phyloP scores from a whole-genome alignment of 2,113 vertebrate genomes.

The Elephas maximus region DNA sequence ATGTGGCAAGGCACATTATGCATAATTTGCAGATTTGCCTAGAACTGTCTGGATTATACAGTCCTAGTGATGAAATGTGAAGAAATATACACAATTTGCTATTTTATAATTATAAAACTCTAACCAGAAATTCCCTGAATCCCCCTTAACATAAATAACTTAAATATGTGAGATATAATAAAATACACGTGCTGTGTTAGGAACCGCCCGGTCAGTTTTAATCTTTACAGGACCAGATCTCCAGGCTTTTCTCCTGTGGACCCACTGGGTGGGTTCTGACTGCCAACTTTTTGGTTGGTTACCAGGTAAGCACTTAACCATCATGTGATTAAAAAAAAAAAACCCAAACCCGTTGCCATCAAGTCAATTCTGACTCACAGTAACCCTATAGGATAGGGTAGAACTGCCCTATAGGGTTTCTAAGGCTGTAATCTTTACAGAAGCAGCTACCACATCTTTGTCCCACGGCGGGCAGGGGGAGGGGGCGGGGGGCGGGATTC shows the following conservation, averaged over 20 bases:
- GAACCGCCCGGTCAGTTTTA: not conserved
- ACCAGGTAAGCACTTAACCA: not conserved
- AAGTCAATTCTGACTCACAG: not conserved
- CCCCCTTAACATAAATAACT: slow-evolving; percentile 50
- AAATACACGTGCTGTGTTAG: not conserved
- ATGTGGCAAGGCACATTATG: slow-evolving; percentile 58
- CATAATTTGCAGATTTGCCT: slow-evolving; percentile 55
- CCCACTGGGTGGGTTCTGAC: not conserved
- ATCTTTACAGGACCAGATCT: not conserved
- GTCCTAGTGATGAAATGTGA: slow-evolving; percentile 40
- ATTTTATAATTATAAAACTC: slow-evolving; percentile 46
- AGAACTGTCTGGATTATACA: slow-evolving; percentile 38
- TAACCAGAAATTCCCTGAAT: slow-evolving; percentile 18
- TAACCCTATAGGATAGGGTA: not conserved
- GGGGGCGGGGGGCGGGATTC: not conserved
- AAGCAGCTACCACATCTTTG: not conserved
- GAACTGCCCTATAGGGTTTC: not conserved
- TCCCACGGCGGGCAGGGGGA: not conserved
- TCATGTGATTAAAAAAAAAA: not conserved
- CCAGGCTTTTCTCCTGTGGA: not conserved
- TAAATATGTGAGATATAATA: not conserved
- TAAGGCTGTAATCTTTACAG: not conserved
- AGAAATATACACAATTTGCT: slow-evolving; percentile 41
- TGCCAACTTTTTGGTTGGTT: not conserved
- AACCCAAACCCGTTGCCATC: not conserved